Conservation (phyloP, 2,797 vertebrate genomes). For the Hapalemur alaotrensis region DNA sequence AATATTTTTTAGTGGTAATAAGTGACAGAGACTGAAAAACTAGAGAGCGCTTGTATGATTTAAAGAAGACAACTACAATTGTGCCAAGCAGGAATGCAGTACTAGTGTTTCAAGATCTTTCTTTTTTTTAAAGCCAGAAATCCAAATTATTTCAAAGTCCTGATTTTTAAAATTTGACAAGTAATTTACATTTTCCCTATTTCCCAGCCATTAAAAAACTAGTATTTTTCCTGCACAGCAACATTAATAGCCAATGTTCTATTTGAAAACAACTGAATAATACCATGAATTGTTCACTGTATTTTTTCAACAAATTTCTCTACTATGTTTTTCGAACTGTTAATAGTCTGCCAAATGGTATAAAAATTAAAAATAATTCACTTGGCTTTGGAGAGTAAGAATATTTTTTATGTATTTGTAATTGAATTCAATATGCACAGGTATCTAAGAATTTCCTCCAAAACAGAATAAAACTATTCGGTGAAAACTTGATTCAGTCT, state of each 20-base stretch:
- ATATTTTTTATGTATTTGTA: not conserved
- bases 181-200: not conserved
- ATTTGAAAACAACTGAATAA: too few relatives aligned
- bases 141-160: not conserved
- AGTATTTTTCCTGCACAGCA: too few relatives aligned
- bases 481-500: not conserved
- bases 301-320: too few relatives aligned
- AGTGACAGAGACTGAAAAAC: not conserved
- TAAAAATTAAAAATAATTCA: not conserved
- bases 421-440: not conserved
- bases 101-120: not conserved
- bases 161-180: not conserved
- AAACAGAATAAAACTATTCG: not conserved
- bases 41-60: not conserved
- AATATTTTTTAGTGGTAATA: not conserved
- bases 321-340: too few relatives aligned
- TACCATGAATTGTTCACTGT: too few relatives aligned
- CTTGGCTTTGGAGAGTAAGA: not conserved
- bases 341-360: not conserved
- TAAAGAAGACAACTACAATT: not conserved
- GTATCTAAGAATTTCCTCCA: not conserved
- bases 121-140: not conserved
- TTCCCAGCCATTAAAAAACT: not conserved
- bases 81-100: not conserved
- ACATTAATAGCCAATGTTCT: too few relatives aligned